These are phyloP conservation scores for Pelobates fuscus DNA, from an alignment of 2,113 vertebrate genomes.

Conservation along the genomic window DNA sequence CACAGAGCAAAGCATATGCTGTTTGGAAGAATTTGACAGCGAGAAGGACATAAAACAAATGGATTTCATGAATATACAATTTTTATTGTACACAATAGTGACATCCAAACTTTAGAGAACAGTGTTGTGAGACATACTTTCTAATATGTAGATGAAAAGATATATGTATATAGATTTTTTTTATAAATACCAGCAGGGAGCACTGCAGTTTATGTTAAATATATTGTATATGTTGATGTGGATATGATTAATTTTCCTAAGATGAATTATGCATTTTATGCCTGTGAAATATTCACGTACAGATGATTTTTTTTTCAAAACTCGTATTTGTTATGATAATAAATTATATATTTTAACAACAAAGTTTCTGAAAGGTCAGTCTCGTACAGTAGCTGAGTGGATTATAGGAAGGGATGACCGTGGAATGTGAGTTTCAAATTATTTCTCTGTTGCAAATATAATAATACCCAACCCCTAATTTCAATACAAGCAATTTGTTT, in stretches of 20 bases:
- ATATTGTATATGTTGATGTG: constrained; percentile 60
- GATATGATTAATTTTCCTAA: constrained; percentile 77
- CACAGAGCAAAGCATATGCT: constrained; percentile 85
- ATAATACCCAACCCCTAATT: no score
- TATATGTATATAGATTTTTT: constrained; percentile 51
- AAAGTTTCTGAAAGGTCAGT: no score
- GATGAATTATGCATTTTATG: constrained; percentile 75
- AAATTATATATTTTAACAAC: constrained; percentile 59
- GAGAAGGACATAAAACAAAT: constrained; percentile 85
- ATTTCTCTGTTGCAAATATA: no score
- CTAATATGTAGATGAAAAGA: constrained; percentile 84
- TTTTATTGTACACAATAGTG: constrained; percentile 84
- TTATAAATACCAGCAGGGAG: constrained; percentile 75
- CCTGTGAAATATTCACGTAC: constrained; percentile 65
- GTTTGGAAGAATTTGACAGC: constrained; percentile 81
- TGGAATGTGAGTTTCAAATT: no score
- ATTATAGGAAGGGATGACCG: no score
- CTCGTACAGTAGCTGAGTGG: no score
- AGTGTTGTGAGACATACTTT: constrained; percentile 72
- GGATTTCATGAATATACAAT: constrained; percentile 86
- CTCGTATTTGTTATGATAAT: constrained; percentile 80
- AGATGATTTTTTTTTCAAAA: constrained; percentile 68
- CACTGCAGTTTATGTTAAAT: constrained; percentile 76
- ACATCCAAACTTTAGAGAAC: constrained; percentile 80
- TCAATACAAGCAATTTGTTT: no score